Percentiles rank a stretch among this genome's conserved stretches.
These are phyloP conservation scores for Ophthalmolycus amberensis DNA, from an alignment of 2,113 vertebrate species.

Conservation along the genomic window DNA sequence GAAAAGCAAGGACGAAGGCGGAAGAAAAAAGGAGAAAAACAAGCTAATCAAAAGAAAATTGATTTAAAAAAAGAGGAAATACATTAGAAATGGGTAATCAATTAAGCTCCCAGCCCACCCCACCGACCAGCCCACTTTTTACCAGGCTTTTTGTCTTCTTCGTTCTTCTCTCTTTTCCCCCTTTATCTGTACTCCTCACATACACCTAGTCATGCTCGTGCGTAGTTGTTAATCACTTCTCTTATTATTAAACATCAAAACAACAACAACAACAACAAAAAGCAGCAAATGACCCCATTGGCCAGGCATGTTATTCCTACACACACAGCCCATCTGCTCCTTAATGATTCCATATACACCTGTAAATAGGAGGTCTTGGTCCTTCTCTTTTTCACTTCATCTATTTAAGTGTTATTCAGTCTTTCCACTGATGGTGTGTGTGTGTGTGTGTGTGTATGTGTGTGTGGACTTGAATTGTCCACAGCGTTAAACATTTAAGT, in stretches of 20 bases:
- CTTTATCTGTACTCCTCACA: not conserved
- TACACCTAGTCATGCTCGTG: not conserved
- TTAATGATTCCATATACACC: slow-evolving; percentile 7
- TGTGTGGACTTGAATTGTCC: slow-evolving; percentile 11
- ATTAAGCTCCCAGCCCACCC: not conserved
- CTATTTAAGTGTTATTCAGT: slow-evolving; percentile 22
- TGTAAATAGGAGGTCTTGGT: not conserved
- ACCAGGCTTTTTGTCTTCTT: not conserved
- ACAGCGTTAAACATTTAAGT: slow-evolving; percentile 57
- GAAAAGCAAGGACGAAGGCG: not conserved
- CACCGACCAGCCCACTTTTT: not conserved
- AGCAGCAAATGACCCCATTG: not conserved
- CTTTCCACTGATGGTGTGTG: slow-evolving; percentile 2
- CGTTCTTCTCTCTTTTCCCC: not conserved
- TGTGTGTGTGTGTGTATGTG: not conserved
- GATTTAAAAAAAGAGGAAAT: not conserved
- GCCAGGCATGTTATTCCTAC: not conserved
- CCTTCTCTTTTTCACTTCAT: slow-evolving; percentile 11
- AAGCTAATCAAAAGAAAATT: not conserved
- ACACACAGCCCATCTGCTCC: not conserved
- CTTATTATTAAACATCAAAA: not conserved
- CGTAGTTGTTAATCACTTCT: not conserved
- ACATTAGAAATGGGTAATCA: not conserved
- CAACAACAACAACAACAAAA: not conserved
- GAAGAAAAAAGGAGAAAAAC: not conserved